Conservation (phyloP, 2,888 invertebrate genomes). For the Drosophila prolongata region DNA sequence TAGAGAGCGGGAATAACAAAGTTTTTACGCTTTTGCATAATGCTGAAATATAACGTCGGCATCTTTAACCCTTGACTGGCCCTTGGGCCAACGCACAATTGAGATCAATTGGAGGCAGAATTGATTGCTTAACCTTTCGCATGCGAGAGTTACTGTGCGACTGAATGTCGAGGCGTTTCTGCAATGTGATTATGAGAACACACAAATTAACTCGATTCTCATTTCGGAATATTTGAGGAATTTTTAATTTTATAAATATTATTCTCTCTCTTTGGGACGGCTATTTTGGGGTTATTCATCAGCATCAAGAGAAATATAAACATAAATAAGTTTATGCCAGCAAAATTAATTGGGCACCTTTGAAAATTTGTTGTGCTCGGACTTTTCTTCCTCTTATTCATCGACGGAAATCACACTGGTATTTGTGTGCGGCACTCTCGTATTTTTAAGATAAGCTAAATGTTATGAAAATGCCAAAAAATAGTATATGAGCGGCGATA, state of each 20-base stretch:
- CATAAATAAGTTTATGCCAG: slow-evolving; percentile 8
- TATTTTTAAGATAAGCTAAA: slow-evolving; percentile 70
- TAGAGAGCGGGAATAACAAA: slow-evolving; percentile 3
- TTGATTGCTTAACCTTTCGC: slow-evolving; percentile 76
- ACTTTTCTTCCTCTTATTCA: slow-evolving; percentile 5
- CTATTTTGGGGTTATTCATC: slow-evolving; percentile 12
- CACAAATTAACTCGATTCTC: slow-evolving; percentile 43
- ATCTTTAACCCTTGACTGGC: slow-evolving; percentile 60
- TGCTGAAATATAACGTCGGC: slow-evolving; percentile 30
- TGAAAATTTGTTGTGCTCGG: slow-evolving; percentile 22
- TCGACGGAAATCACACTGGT: slow-evolving; percentile 11
- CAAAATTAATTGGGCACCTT: slow-evolving; percentile 29
- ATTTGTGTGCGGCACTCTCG: slow-evolving; percentile 19
- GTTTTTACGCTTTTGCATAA: slow-evolving; percentile 58
- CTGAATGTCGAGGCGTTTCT: slow-evolving; percentile 12
- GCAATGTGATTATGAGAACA: slow-evolving; percentile 31
- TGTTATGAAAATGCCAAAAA: slow-evolving; percentile 65
- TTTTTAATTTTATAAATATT: slow-evolving; percentile 22
- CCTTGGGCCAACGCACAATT: slow-evolving; percentile 59
- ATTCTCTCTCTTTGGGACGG: slow-evolving; percentile 9
- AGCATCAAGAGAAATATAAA: slow-evolving; percentile 6
- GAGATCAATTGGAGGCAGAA: slow-evolving; percentile 74
- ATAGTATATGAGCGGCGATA: slow-evolving; percentile 32
- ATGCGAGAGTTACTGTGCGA: slow-evolving; percentile 1
- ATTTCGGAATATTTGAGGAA: slow-evolving; percentile 17